Conservation (phyloP, 2,797 vertebrate genomes). For the Garrulus glandarius region DNA sequence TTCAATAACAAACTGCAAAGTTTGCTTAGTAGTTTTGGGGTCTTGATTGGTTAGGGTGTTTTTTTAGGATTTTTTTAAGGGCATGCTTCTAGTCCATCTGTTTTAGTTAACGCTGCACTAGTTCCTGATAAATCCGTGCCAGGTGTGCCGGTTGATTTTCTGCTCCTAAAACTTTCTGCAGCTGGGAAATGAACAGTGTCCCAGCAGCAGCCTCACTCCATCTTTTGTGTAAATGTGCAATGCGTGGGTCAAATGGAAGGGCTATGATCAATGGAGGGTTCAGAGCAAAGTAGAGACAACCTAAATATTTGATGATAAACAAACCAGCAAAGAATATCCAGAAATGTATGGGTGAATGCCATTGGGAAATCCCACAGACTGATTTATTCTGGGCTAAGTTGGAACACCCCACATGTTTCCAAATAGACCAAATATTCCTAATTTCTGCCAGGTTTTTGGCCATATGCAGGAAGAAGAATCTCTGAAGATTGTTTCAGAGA, state of each 20-base stretch:
- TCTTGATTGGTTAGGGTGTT: fast-evolving
- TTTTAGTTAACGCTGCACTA: not conserved
- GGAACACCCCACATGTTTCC: not conserved
- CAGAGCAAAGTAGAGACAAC: not conserved
- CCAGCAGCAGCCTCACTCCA: not conserved
- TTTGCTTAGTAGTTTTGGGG: not conserved
- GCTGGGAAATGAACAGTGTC: not conserved
- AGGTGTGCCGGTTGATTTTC: not conserved
- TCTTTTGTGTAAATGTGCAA: not conserved
- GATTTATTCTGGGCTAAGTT: not conserved
- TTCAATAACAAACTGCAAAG: not conserved
- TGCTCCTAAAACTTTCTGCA: not conserved
- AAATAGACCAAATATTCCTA: not conserved
- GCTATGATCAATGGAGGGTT: not conserved
- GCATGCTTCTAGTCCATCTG: not conserved
- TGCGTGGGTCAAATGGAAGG: not conserved
- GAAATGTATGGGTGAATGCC: not conserved
- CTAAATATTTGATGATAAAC: not conserved
- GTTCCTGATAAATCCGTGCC: not conserved
- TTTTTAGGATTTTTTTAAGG: not conserved
- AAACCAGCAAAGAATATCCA: not conserved
- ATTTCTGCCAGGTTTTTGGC: not conserved
- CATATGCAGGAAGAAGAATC: not conserved
- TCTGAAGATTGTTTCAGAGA: not conserved
- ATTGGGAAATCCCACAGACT: not conserved